Conservation (phyloP, 2,888 invertebrate species). For the Lithophane socia region DNA sequence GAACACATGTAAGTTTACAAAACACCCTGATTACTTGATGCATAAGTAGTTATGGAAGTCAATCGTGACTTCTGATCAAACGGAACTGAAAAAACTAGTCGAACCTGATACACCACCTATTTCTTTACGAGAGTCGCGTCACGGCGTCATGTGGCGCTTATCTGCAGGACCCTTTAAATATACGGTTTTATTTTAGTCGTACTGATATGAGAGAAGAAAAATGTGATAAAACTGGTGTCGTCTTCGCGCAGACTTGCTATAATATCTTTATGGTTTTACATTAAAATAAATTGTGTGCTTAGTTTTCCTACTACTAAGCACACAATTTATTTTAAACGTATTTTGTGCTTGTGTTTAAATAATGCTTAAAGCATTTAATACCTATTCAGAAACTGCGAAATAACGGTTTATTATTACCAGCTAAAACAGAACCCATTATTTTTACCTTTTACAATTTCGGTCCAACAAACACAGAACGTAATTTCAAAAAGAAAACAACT, state of each 20-base stretch:
- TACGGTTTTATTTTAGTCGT: neutral
- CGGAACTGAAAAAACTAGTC: no score
- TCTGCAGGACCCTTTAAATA: no score
- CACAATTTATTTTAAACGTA: neutral
- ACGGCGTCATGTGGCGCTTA: no score
- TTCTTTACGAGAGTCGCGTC: no score
- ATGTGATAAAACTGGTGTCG: neutral
- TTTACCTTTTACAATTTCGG: conserved; percentile 36
- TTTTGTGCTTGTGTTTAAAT: neutral
- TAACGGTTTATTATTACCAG: conserved; percentile 7
- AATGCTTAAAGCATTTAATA: neutral
- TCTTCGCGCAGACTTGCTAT: neutral
- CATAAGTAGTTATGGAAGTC: no score
- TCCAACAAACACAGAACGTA: conserved; percentile 35
- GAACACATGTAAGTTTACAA: no score
- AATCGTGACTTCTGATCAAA: no score
- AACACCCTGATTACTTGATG: no score
- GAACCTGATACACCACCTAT: no score
- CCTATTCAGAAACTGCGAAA: neutral
- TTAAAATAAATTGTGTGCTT: no score
- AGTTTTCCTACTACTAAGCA: neutral
- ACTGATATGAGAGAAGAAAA: neutral
- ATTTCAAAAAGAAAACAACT: conserved; percentile 50
- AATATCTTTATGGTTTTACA: neutral
- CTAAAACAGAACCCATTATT: conserved; percentile 16